Conservation (phyloP, 2,113 vertebrate species). For the Pangasianodon hypophthalmus region DNA sequence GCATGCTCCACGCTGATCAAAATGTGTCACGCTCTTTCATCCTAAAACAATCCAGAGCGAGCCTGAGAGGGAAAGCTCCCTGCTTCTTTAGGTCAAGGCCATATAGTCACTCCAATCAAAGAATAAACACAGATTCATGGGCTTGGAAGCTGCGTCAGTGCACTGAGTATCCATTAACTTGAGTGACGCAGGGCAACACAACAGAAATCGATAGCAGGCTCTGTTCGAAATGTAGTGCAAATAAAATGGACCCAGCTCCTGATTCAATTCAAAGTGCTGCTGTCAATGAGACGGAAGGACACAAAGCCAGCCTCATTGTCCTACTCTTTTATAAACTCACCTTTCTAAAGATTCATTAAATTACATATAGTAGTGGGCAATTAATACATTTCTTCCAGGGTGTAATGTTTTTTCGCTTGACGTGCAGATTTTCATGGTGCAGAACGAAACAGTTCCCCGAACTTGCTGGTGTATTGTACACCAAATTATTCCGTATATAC, state of each 20-base stretch:
- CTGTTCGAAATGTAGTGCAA: constrained; percentile 55
- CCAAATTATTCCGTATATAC: constrained; percentile 52
- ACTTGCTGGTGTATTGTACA: constrained; percentile 1
- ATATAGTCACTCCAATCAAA: constrained; percentile 40
- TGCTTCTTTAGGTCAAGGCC: constrained; percentile 33
- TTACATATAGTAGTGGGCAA: constrained; percentile 21
- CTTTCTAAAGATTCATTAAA: constrained; percentile 51
- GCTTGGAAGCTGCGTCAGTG: constrained; percentile 34
- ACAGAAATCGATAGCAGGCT: constrained; percentile 57
- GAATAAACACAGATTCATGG: constrained; percentile 52
- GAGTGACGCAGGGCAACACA: constrained; percentile 53
- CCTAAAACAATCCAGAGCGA: constrained; percentile 29
- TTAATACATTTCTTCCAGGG: constrained; percentile 27
- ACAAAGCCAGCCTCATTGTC: constrained; percentile 39
- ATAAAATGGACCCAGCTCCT: constrained; percentile 51
- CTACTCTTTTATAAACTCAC: constrained; percentile 40
- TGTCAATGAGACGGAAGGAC: constrained; percentile 61
- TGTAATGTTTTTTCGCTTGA: neutral
- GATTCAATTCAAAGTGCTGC: constrained; percentile 56
- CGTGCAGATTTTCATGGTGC: constrained; percentile 20
- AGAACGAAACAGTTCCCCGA: neutral
- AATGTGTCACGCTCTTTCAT: constrained; percentile 38
- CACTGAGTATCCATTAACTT: constrained; percentile 57
- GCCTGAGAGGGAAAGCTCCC: constrained; percentile 19
- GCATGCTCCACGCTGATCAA: constrained; percentile 48